Base-by-base conservation (phyloP, 2,797 vertebrate genomes). In the Melanotaenia parkinsoni region DNA sequence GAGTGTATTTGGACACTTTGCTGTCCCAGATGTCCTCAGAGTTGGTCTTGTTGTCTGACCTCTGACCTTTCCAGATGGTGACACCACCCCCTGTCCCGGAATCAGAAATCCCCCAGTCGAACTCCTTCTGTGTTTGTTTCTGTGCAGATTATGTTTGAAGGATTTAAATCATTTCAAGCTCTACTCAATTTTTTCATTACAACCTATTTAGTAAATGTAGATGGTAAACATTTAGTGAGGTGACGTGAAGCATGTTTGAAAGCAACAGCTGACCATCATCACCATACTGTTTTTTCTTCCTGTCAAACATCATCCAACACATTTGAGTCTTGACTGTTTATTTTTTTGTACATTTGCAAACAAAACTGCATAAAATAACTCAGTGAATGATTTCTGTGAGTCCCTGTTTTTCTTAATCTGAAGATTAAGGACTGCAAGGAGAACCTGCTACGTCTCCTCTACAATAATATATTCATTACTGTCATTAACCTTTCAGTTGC, bases 391-490 rank as follows among this genome's bases (percentile, higher is more conserved):
- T 11, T 20, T n/a, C 10, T 32, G 14, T 14, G 9, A 3, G 3
- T 71, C 33, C 72, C 20, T 35, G 18, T 1, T 40, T 59, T 82
- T 65, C 11, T 58, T n/a, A 79, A 68, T 38, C 8, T 64, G 32
- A 59, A 77, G 63, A 74, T 70, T 68, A 58, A 63, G 47, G 87
- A 64, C 58, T 80, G 61, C 20, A 72, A 67, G 30, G 20, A 72
- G 28, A 74, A 73, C 66, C 74, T 68, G 73, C 74, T 72, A 56
- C 64, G 38, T 70, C 61, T 77, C 73, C 62, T 80, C 70, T 69
- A 58, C 70, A 74, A 63, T 91, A 86, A 92, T 91, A 88, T 90
- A 91, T 93, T 93, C 87, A 91, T 91, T 89, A 89, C 85, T 82
- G 85, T 88, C 89, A 91, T 93, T 92, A 93, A 92, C 91, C 89